Evolutionary conservation across 2,888 invertebrate species (phyloP), one percentile per base, ranked within the genome.

Genomic region (Laothoe populi): DNA sequence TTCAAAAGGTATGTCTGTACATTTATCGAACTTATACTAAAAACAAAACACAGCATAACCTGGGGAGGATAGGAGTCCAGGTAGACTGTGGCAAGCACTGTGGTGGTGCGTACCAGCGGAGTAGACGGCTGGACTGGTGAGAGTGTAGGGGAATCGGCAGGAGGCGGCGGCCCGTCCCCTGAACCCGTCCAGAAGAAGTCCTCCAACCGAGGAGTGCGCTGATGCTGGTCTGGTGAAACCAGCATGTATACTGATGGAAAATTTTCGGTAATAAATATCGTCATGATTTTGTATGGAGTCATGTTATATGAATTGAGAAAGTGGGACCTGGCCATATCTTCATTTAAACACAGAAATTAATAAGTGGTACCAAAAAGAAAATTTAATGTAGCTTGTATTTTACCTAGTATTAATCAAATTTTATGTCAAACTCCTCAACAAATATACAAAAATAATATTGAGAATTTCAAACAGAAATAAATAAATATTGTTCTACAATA

Each of bases 131-230:
- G 86, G 3, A 83, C 74, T 0, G 88, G 83, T 1, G 74, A 67
- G 1, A 91, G 82, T 65, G 73, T 82, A 63, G 93, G 94, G 49
- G 90, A 90, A 74, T 88, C 94, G 71, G 93, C 92, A 75, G 87
- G 94, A 0, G 94, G 93, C 8, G 95, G 94, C 0, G 96, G 95
- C 0, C 96, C 97, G 79, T 97, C 97, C 0, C 97, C 97, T 0
- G 96, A 96, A 0, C 97, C 97, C 0, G 97, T 97, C 97, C 97
- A 97, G 84, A 98, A 96, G 87, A 97, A 98, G 83, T 97, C 97
- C 76, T 97, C 97, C 63, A 97, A 87, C 48, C 95, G 94, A 19
- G 92, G 92, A n/a, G 92, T 92, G 13, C 69, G 81, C 31, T 86
- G 83, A 46, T 92, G 90, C 66, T 90, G 90, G 64, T 90, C 87